phyloP scores from a whole-genome alignment of 2,888 invertebrate genomes.

The Pogonocherus hispidulus region DNA sequence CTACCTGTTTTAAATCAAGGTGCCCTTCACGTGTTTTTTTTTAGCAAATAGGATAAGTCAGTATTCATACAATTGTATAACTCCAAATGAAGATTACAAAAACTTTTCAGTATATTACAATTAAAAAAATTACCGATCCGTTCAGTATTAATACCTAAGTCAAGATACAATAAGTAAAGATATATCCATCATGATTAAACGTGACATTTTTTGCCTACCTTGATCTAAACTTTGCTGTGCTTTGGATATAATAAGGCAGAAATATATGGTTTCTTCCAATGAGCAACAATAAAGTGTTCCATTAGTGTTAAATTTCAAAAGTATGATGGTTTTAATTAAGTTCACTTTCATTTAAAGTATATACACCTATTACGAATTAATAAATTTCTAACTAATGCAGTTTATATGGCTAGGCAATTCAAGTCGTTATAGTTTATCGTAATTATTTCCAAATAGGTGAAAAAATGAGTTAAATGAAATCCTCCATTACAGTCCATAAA shows the following conservation, averaged over 20 bases:
- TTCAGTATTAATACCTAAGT: too few species aligned
- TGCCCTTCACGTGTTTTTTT: not conserved
- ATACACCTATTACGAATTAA: conserved; percentile 4
- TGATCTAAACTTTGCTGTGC: too few species aligned
- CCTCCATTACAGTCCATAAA: conserved; percentile 21
- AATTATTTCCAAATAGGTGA: conserved; percentile 10
- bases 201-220: too few species aligned
- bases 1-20: not conserved
- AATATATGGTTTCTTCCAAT: not conserved
- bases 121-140: too few species aligned
- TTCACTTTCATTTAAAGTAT: conserved; percentile 22
- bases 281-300: conserved; percentile 1
- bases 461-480: conserved; percentile 8
- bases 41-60: not conserved
- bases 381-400: conserved; percentile 17
- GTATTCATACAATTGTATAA: too few species aligned
- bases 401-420: not conserved
- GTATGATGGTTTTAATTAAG: conserved; percentile 4
- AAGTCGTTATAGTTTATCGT: not conserved
- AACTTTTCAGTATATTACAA: too few species aligned
- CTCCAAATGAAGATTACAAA: too few species aligned
- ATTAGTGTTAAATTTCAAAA: conserved; percentile 15
- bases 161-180: too few species aligned
- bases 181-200: too few species aligned
- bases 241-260: too few species aligned